Conservation (phyloP, 2,888 invertebrate species). For the Noctua fimbriata region DNA sequence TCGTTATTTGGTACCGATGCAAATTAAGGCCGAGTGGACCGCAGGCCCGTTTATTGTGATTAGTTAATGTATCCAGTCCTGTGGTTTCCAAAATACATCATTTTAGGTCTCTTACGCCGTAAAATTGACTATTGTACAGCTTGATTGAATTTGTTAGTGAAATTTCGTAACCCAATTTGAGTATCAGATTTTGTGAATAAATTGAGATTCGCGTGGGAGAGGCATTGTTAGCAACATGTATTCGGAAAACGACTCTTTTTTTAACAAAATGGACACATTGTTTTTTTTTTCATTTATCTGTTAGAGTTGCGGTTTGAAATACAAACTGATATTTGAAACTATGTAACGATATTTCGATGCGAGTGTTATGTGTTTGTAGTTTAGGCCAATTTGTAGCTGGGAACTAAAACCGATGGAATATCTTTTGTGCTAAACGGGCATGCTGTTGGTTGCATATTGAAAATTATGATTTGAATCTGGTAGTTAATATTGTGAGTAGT, state of each 20-base stretch:
- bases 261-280: not conserved
- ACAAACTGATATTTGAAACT: conserved; percentile 45
- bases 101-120: conserved; percentile 44
- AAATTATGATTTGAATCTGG: not conserved
- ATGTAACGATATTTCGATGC: conserved; percentile 39
- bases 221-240: conserved; percentile 29
- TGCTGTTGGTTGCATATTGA: not conserved
- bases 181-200: conserved; percentile 61
- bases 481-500: not conserved
- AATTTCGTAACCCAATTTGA: conserved; percentile 53
- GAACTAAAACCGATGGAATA: conserved; percentile 1
- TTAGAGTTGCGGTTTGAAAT: conserved; percentile 3
- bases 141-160: conserved; percentile 69
- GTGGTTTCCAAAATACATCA: conserved; percentile 59
- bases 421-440: not conserved
- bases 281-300: conserved; percentile 39
- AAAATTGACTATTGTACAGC: conserved; percentile 68
- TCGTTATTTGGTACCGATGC: conserved; percentile 62
- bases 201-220: conserved; percentile 35
- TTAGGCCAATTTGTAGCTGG: not conserved
- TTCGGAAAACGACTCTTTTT: conserved; percentile 22
- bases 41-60: conserved; percentile 67
- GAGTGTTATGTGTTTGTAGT: not conserved
- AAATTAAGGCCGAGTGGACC: conserved; percentile 66
- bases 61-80: conserved; percentile 62